Evolutionary conservation across 2,797 vertebrate species (phyloP).

Genomic region (Acomys russatus): DNA sequence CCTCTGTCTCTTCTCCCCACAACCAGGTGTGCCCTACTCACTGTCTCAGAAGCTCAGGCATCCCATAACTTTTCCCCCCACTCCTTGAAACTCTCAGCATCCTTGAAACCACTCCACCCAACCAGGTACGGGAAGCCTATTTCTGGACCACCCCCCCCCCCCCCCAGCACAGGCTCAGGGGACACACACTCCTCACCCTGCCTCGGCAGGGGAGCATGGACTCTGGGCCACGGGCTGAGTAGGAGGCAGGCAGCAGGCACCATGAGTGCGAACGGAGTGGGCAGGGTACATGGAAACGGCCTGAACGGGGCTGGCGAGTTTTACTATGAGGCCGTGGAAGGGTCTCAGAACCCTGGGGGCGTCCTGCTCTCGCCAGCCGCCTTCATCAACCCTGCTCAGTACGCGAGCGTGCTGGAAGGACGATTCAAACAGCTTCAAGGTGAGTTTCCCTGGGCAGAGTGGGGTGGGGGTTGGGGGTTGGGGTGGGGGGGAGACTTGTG

Average conservation of each 20-base stretch:
- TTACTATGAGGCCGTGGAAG: slow-evolving; percentile 78
- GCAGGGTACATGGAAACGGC: slow-evolving; percentile 70
- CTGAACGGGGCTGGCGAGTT: slow-evolving; percentile 72
- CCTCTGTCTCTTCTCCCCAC: slow-evolving; percentile 52
- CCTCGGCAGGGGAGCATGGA: slow-evolving; percentile 61
- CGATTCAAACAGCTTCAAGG: slow-evolving; percentile 98
- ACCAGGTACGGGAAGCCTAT: background rate
- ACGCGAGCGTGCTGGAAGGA: slow-evolving; percentile 95
- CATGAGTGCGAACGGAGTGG: slow-evolving; percentile 78
- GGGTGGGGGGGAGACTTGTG: background rate
- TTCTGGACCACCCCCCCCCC: background rate
- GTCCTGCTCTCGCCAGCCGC: slow-evolving; percentile 94
- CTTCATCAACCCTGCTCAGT: slow-evolving; percentile 95
- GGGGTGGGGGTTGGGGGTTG: no score
- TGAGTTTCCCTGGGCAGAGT: slow-evolving; percentile 86
- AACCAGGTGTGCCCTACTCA: slow-evolving; percentile 74
- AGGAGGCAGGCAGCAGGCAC: slow-evolving; percentile 64
- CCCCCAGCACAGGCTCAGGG: background rate
- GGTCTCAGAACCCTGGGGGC: slow-evolving; percentile 87
- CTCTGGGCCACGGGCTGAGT: slow-evolving; percentile 64
- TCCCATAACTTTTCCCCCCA: background rate
- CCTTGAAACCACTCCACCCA: background rate
- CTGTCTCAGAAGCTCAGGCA: slow-evolving; percentile 41
- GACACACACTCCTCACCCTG: background rate
- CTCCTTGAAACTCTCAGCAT: slow-evolving; percentile 41